These are phyloP conservation scores for Dreissena polymorpha DNA, from an alignment of 1,140 invertebrate species.

Conservation along the genomic window DNA sequence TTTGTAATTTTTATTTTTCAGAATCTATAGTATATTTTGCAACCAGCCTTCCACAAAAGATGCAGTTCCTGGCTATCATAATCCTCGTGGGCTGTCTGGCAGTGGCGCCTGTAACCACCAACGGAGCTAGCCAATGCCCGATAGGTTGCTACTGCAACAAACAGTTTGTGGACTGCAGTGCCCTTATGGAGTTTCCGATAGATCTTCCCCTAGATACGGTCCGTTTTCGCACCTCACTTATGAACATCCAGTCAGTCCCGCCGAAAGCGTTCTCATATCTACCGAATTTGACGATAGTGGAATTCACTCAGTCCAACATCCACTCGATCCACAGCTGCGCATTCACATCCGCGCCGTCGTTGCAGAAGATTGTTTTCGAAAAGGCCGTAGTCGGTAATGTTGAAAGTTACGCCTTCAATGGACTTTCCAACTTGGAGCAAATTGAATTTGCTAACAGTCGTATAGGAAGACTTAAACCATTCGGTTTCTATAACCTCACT, in stretches of 20 bases:
- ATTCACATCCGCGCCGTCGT: not conserved
- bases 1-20: too few relatives aligned
- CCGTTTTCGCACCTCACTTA: not conserved
- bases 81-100: too few relatives aligned
- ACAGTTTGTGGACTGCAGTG: conserved; percentile 19
- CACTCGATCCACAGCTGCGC: conserved; percentile 18
- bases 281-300: conserved; percentile 12
- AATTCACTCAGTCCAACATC: conserved; percentile 13
- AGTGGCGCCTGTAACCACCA: too few relatives aligned
- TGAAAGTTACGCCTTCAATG: conserved; percentile 32
- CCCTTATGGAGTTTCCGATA: conserved; percentile 24
- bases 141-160: conserved; percentile 14
- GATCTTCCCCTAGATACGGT: not conserved
- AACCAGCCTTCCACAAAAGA: too few relatives aligned
- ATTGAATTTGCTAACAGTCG: conserved; percentile 27
- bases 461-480: conserved; percentile 25
- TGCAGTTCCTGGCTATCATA: too few relatives aligned
- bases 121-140: conserved; percentile 1
- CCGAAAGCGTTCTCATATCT: conserved; percentile 22
- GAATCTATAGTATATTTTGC: too few relatives aligned
- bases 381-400: conserved; percentile 25
- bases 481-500: conserved; percentile 15
- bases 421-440: conserved; percentile 7
- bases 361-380: conserved; percentile 15
- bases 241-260: conserved; percentile 19